These are phyloP conservation scores for Protonibea diacanthus DNA, from an alignment of 2,797 vertebrate species.

Conservation along the genomic window DNA sequence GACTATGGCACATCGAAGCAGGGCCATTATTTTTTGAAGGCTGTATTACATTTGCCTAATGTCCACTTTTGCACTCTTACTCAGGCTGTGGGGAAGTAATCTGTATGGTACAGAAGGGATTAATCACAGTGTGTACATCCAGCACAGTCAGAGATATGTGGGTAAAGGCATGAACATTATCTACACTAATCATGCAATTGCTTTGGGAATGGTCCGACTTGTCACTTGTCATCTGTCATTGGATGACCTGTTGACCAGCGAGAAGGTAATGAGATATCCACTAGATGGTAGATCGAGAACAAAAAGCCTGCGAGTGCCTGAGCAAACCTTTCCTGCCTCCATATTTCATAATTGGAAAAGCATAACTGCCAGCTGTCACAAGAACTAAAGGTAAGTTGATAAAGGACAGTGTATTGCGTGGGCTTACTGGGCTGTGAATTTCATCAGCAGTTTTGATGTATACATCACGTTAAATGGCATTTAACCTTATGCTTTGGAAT, in stretches of 20 bases:
- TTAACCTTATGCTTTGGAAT: constrained; percentile 13
- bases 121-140: constrained; percentile 33
- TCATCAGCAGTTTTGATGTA: constrained; percentile 5
- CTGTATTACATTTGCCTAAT: constrained; percentile 45
- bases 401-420: constrained; percentile 16
- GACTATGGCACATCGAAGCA: constrained; percentile 44
- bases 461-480: constrained; percentile 27
- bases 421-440: constrained; percentile 26
- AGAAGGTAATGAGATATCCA: constrained; percentile 47
- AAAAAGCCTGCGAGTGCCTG: background rate
- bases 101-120: constrained; percentile 31
- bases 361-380: constrained; percentile 31
- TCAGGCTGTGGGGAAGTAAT: constrained; percentile 32
- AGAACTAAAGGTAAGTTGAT: constrained; percentile 60
- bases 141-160: constrained; percentile 18
- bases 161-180: constrained; percentile 5
- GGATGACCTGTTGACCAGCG: constrained; percentile 46
- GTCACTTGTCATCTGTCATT: constrained; percentile 47
- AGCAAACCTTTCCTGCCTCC: constrained; percentile 10
- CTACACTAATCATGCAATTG: constrained; percentile 48
- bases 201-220: constrained; percentile 43
- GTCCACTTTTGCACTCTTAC: constrained; percentile 36
- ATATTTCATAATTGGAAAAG: constrained; percentile 36
- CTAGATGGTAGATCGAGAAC: constrained; percentile 12
- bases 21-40: constrained; percentile 52